Conservation (phyloP, 2,797 vertebrate species). For the Acrocephalus scirpaceus region DNA sequence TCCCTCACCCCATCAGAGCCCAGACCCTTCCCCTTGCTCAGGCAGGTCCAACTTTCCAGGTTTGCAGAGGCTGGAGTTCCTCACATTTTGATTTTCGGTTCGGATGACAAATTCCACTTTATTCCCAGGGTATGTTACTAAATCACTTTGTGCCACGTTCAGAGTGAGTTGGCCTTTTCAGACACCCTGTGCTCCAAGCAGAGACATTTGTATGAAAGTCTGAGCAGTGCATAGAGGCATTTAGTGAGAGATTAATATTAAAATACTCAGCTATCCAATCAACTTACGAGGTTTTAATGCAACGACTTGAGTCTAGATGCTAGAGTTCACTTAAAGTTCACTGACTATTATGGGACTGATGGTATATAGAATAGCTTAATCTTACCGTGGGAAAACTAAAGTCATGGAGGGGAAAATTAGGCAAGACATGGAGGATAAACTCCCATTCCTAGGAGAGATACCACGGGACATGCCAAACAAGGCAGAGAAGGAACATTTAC, state of each 20-base stretch:
- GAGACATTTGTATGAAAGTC: not conserved
- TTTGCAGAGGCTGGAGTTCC: not conserved
- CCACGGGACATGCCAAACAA: not conserved
- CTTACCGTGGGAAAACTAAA: conserved; percentile 60
- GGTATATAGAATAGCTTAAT: conserved; percentile 59
- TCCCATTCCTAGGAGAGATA: conserved; percentile 43
- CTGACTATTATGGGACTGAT: conserved; percentile 57
- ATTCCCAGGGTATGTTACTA: not conserved
- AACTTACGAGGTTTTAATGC: conserved; percentile 56
- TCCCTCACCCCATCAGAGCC: not conserved
- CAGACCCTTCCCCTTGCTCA: not conserved
- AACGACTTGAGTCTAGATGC: conserved; percentile 59
- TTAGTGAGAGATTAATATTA: conserved; percentile 62
- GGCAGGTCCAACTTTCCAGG: not conserved
- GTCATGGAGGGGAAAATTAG: conserved; percentile 27
- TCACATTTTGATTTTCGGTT: not conserved
- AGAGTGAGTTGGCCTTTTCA: conserved; percentile 40
- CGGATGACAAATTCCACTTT: not conserved
- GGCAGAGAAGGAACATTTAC: not conserved
- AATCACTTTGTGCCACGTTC: not conserved
- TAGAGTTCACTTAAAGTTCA: conserved; percentile 72
- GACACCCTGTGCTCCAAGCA: not conserved
- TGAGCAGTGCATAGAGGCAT: conserved; percentile 25
- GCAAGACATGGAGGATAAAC: conserved; percentile 41
- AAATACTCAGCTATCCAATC: conserved; percentile 44